Percentiles rank a stretch among this genome's conserved stretches.
phyloP scores from a whole-genome alignment of 1,140 invertebrate species.

The Danaus melanippus region DNA sequence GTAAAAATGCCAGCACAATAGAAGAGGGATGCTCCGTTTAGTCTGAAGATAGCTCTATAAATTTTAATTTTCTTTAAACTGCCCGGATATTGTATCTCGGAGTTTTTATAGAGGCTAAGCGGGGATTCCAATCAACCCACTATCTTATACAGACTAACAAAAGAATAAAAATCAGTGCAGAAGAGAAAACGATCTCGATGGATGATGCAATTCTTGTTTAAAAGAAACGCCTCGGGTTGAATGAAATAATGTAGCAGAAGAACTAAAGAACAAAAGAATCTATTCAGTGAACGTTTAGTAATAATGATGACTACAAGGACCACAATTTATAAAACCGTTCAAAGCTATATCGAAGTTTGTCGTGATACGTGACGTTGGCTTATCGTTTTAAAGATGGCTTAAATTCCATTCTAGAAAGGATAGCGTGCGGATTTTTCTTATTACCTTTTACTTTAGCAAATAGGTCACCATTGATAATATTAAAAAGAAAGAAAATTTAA shows the following conservation, averaged over 20 bases:
- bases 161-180: conserved; percentile 19
- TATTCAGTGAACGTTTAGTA: conserved; percentile 5
- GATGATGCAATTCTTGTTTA: conserved; percentile 14
- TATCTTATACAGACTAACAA: conserved; percentile 15
- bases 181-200: conserved; percentile 15
- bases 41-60: conserved; percentile 3
- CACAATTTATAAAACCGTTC: too few species aligned
- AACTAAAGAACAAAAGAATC: conserved; percentile 5
- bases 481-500: too few species aligned
- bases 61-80: conserved; percentile 18
- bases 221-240: conserved; percentile 12
- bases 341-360: too few species aligned
- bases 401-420: too few species aligned
- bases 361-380: too few species aligned
- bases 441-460: too few species aligned
- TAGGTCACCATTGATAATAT: too few species aligned
- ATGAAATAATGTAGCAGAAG: conserved; percentile 13
- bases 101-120: conserved; percentile 15
- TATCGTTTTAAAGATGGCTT: too few species aligned
- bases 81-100: conserved; percentile 10
- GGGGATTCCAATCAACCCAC: conserved; percentile 20
- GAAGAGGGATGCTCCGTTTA: too few species aligned
- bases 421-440: too few species aligned
- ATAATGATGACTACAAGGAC: conserved; percentile 1
- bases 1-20: too few species aligned